Evolutionary conservation across 2,797 vertebrate species (phyloP), one percentile per base, ranked within the genome.

Genomic region (Leucoraja ocellata): DNA sequence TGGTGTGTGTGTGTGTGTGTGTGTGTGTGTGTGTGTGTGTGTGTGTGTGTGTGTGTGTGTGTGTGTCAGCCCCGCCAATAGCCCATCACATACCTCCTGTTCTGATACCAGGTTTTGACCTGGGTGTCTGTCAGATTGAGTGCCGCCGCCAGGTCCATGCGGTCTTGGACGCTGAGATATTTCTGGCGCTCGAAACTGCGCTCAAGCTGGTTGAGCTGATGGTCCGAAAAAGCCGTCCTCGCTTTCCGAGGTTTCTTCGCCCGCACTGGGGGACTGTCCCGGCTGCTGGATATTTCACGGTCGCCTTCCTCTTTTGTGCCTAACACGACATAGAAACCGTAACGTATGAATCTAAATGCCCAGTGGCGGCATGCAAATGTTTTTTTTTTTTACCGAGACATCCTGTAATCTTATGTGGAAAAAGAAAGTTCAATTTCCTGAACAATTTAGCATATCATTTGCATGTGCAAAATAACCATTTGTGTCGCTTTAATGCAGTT

Each of bases 161-260:
- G 98, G 96, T 99, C 98, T 96, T 99, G 98, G 94, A 99, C 98
- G 90, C 98, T 99, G 96, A 99, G 97, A 96, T 99, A 99, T 96
- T 99, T 99, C 94, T 99, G 98, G 93, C 98, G 95, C 96, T 99
- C 98, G 94, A 99, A 99, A 96, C 98, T 99, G 71, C 98, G 96
- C 96, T 99, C 98, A 95, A 99, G 96, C 94, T 99, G 98, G 95
- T 98, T 99, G 94, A 99, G 98, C 95, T 99, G 98, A 94, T 99
- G 98, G 96, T 99, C 98, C 0, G 98, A 98, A 94, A 99, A 99
- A 94, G 98, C 98, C 78, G 98, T 99, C 93, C 98, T 96, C 28
- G 98, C 98, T 96, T 99, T 99, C 73, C 98, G 97, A 81, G 98
- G 98, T 94, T 99, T 99, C 97, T 99, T 99, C 84, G 98, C 96